A percentile compares a stretch with the other conserved stretches of the same genome.
phyloP scores from a whole-genome alignment of 2,113 vertebrate genomes.

The Prolemur simus region DNA sequence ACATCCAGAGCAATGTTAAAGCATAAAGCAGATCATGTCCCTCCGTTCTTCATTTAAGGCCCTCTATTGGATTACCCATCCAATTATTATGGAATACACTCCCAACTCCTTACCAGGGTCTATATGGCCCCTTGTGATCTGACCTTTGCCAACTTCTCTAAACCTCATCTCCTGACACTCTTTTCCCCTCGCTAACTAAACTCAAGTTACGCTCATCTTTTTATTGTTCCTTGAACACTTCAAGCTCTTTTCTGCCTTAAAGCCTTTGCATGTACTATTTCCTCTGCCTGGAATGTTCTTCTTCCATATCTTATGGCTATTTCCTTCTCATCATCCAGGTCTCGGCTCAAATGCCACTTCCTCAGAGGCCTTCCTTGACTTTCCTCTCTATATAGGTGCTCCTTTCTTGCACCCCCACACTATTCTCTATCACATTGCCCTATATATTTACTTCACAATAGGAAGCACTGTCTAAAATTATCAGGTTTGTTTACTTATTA shows the following conservation, averaged over 20 bases:
- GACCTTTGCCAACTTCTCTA: not conserved
- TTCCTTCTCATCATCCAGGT: not conserved
- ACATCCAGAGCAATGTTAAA: not conserved
- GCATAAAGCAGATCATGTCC: not conserved
- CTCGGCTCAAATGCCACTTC: not conserved
- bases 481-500: not conserved
- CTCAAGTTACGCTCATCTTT: not conserved
- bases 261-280: constrained; percentile 4
- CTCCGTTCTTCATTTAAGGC: not conserved
- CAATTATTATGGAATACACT: not conserved
- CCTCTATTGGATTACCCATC: not conserved
- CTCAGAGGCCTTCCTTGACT: not conserved
- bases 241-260: not conserved
- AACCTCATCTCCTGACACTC: not conserved
- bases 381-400: not conserved
- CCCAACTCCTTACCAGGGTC: not conserved
- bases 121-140: not conserved
- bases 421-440: not conserved
- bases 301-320: not conserved
- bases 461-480: not conserved
- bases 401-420: not conserved
- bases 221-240: not conserved
- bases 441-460: not conserved
- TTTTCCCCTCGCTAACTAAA: constrained; percentile 27
- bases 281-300: constrained; percentile 6